phyloP scores from a whole-genome alignment of 1,140 invertebrate species.

The Calephelis virginiensis region DNA sequence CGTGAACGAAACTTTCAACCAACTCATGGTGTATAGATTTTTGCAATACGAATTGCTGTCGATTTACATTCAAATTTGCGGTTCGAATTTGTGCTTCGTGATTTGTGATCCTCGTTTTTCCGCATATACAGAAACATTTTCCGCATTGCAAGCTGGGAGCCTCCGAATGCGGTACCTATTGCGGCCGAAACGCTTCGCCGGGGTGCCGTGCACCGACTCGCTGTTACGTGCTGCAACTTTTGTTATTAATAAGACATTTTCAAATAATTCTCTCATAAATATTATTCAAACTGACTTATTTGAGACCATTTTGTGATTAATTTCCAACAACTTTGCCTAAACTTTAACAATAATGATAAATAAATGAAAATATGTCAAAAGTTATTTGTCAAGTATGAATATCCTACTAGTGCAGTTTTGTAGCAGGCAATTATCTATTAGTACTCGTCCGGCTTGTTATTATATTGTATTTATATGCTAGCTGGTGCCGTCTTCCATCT shows the following conservation, averaged over 20 bases:
- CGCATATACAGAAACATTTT: conserved; percentile 10
- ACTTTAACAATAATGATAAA: no score
- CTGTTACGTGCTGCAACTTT: not conserved
- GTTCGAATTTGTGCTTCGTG: conserved; percentile 12
- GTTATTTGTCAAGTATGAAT: no score
- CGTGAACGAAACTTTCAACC: conserved; percentile 6
- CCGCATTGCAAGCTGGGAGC: conserved; percentile 8
- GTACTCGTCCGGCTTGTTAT: no score
- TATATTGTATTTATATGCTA: no score
- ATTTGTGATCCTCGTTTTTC: conserved; percentile 10
- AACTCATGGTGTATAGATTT: not conserved
- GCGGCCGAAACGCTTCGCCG: not conserved
- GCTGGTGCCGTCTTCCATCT: no score
- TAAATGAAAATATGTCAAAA: no score
- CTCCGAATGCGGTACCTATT: conserved; percentile 1
- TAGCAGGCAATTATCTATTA: no score
- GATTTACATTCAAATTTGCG: conserved; percentile 14
- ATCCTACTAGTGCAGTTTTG: no score
- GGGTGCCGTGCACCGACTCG: not conserved
- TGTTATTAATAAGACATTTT: conserved; percentile 9
- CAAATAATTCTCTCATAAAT: conserved; percentile 8
- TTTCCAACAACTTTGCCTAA: no score
- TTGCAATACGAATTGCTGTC: conserved; percentile 10
- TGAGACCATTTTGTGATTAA: no score
- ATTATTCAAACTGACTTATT: not conserved